Base-by-base conservation (phyloP, 64 coral and sea anemone species). In the Trachythela sp. region DNA sequence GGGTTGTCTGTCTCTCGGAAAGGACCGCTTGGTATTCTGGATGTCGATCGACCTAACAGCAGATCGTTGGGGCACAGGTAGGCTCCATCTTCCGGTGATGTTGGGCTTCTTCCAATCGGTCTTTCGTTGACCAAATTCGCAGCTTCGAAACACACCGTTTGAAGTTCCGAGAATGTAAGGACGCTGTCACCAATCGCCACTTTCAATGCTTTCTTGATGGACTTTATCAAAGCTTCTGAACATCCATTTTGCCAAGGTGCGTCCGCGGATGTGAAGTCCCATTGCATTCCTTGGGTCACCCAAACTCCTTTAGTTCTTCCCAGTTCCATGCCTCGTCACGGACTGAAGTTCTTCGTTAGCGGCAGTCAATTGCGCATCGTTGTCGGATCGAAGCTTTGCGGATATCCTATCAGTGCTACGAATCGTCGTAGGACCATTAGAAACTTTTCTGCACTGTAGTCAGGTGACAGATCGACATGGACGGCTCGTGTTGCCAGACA, bases 181-280 rank as follows among this genome's bases (percentile, higher is more conserved):
- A 18, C 88, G 88, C 84, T 9, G 86, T 72, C 2, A 17, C n/a
- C 9, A 0, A n/a, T n/a, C n/a, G n/a, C n/a, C n/a, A n/a, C n/a
- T n/a, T n/a, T 88, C 39, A 92, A 37, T 14, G 91, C 91, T 84
- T 36, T 59, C 50, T 92, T 92, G 54, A 88, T 35, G 26, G 91
- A 89, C 88, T 85, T 92, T 20, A 92, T 32, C 34, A 92, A 83
- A 18, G 91, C 48, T 35, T 92, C 87, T 2, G 77, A 87, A 27
- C 72, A 24, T 45, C 90, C 90, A 29, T 88, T 92, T 39, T 92
- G 86, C 91, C 91, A 89, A 33, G 86, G 86, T 52, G 91, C 91
- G n/a, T 92, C 54, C 22, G 91, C 91, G 70, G 91, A 14, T 10
- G 91, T 40, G 32, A 92, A 92, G 0, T 45, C 34, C 87, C 91